These are phyloP conservation scores for Plebejus anna DNA, from an alignment of 2,888 invertebrate species.

Conservation along the genomic window DNA sequence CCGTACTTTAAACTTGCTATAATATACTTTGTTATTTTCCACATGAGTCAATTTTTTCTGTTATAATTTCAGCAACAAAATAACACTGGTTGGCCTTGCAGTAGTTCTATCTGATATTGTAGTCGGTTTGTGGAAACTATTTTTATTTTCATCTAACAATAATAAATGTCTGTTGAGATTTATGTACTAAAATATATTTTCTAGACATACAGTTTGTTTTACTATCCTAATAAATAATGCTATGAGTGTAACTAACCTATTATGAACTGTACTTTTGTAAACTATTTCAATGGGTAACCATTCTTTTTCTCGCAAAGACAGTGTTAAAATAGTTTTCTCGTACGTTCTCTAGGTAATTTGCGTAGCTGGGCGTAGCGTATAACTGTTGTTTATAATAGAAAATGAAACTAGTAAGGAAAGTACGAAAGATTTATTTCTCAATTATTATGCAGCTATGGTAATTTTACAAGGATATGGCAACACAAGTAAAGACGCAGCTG, in stretches of 20 bases:
- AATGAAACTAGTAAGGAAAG: conserved; percentile 21
- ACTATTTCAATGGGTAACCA: too few species aligned
- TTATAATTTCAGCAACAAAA: background rate
- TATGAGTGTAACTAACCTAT: background rate
- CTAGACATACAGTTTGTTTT: conserved; percentile 52
- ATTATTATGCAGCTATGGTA: conserved; percentile 24
- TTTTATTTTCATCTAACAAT: conserved; percentile 60
- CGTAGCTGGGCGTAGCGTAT: too few species aligned
- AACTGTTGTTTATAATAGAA: background rate
- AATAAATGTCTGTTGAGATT: conserved; percentile 73
- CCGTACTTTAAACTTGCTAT: background rate
- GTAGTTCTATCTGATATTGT: conserved; percentile 42
- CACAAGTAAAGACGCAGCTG: conserved; percentile 27
- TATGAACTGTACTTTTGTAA: too few species aligned
- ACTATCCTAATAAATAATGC: background rate
- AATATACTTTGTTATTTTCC: background rate
- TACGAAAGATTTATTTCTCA: conserved; percentile 29
- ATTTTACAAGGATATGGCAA: conserved; percentile 28
- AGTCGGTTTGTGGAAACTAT: conserved; percentile 49
- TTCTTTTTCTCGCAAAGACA: too few species aligned
- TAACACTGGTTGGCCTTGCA: conserved; percentile 20
- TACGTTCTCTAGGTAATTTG: too few species aligned
- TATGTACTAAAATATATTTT: conserved; percentile 78
- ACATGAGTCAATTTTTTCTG: background rate
- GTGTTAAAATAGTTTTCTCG: too few species aligned